Evolutionary conservation across 2,797 vertebrate species (phyloP), one percentile per base, ranked within the genome.

Genomic region (Sylvilagus floridanus): DNA sequence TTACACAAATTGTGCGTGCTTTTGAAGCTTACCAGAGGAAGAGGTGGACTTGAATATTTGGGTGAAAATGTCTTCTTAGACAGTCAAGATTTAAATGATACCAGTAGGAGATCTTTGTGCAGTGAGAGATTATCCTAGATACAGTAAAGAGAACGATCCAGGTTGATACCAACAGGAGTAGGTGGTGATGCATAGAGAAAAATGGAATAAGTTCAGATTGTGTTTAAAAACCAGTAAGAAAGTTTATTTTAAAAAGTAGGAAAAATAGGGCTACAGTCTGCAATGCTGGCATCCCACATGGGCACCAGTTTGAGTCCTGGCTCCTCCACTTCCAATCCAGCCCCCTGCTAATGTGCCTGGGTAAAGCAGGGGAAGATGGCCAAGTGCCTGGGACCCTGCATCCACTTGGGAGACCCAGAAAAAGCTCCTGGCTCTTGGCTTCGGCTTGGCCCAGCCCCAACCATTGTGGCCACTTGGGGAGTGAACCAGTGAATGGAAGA

Each of bases 241-340:
- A 28, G 3, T 71, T 75, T 71, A 82, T 76, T 91, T 92, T 32
- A 35, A 78, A 84, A 93, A 93, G 14, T 8, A 90, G 65, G 60
- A 84, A 84, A 84, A 83, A 54, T n/a, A 93, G 42, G 42, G 21
- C 4, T 26, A 60, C 22, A 62, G 82, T 76, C 32, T 52, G 2
- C 35, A 22, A 47, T 47, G 42, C 42, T 47, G 42, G 42, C 42
- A 47, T 47, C 42, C 42, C 42, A 47, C 42, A 47, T 47, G 42
- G 42, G 42, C 8, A 47, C 42, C 42, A 47, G 42, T 47, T 47
- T 47, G 42, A 47, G 42, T 47, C 42, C 8, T 47, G 42, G 8
- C 42, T 47, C 42, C 8, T 47, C 42, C 42, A 8, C 42, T 47
- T 47, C 42, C 42, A 47, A 47, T 47, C 42, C 42, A 47, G 42